Percentiles rank a stretch among this genome's conserved stretches.
Evolutionary conservation across 2,888 invertebrate species (phyloP).

Genomic region (Eueremaeus valkanovi): DNA sequence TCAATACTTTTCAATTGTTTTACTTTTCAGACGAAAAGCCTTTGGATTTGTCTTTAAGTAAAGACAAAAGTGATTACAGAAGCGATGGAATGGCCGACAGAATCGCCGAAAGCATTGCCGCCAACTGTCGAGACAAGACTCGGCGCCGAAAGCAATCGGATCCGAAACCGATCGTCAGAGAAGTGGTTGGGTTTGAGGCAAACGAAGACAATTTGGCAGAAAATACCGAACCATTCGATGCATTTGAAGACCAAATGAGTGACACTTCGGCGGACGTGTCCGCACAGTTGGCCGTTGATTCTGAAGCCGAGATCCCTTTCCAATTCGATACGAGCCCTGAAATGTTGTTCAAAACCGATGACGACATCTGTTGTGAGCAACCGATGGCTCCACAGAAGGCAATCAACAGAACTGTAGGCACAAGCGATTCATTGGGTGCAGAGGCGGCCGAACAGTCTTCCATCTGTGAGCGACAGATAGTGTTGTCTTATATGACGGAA

Average conservation of each 20-base stretch:
- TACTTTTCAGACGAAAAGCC: neutral
- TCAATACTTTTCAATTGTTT: neutral
- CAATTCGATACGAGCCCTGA: too few species aligned
- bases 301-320: too few species aligned
- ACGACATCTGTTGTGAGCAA: too few species aligned
- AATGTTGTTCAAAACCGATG: too few species aligned
- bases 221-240: neutral
- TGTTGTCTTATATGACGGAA: neutral
- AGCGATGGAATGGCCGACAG: neutral
- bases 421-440: too few species aligned
- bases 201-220: neutral
- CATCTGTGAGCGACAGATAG: neutral
- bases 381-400: too few species aligned
- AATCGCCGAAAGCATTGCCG: neutral
- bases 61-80: neutral
- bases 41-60: neutral
- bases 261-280: neutral
- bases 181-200: neutral
- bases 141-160: slow-evolving; percentile 1
- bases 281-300: too few species aligned
- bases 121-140: neutral
- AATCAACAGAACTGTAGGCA: too few species aligned
- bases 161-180: neutral
- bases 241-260: neutral
- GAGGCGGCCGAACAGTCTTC: neutral